Percentiles rank a stretch among this genome's conserved stretches.
phyloP scores from a whole-genome alignment of 2,113 vertebrate species.

The Anser cygnoides region DNA sequence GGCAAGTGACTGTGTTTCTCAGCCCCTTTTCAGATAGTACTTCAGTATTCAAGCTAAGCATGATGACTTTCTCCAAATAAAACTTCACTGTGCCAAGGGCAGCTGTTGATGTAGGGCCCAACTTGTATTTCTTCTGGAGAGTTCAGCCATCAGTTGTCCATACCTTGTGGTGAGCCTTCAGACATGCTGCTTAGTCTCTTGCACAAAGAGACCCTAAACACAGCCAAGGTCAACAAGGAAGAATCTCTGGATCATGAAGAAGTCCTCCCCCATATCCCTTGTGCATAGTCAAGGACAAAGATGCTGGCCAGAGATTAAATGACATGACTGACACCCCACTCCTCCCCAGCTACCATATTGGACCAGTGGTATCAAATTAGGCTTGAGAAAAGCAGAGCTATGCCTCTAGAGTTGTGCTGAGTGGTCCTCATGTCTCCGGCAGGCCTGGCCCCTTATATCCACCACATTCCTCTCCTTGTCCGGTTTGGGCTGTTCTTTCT shows the following conservation, averaged over 20 bases:
- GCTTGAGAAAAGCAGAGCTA: background rate
- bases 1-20: background rate
- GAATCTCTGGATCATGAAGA: background rate
- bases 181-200: background rate
- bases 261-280: background rate
- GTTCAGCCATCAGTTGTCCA: background rate
- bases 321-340: background rate
- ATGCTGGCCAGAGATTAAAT: background rate
- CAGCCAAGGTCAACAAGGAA: background rate
- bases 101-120: background rate
- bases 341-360: background rate
- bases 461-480: background rate
- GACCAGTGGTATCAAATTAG: background rate
- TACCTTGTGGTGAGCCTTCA: background rate
- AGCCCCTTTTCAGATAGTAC: background rate
- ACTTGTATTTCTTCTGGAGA: background rate
- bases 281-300: background rate
- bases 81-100: background rate
- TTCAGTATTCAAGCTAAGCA: background rate
- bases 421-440: accelerated
- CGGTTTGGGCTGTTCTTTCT: background rate
- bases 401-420: background rate
- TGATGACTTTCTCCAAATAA: background rate
- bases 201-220: background rate
- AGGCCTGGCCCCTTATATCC: background rate